phyloP scores from a whole-genome alignment of 2,113 vertebrate species.

The Microtus montanus region DNA sequence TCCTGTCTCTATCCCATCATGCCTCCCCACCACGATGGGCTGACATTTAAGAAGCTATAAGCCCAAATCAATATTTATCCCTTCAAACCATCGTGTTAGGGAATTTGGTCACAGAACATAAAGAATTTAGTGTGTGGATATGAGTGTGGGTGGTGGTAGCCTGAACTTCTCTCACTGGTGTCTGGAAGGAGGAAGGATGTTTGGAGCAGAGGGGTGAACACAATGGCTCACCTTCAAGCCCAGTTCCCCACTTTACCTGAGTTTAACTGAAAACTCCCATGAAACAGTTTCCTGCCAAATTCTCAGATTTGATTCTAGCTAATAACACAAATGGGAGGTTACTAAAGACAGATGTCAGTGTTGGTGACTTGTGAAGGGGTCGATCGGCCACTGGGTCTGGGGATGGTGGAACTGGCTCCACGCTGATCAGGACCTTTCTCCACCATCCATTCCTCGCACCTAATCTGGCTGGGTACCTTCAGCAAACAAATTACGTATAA shows the following conservation, averaged over 20 bases:
- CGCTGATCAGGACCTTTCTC: neutral
- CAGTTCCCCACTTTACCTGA: constrained; percentile 71
- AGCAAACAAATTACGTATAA: rapidly evolving
- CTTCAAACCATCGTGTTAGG: neutral
- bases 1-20: neutral
- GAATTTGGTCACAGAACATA: neutral
- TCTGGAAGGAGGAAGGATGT: neutral
- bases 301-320: constrained; percentile 70
- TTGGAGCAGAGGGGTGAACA: neutral
- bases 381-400: rapidly evolving
- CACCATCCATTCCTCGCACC: too few species aligned
- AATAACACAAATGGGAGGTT: constrained; percentile 24
- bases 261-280: constrained; percentile 67
- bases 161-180: neutral
- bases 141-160: rapidly evolving
- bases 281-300: constrained; percentile 72
- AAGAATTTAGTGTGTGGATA: neutral
- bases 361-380: rapidly evolving
- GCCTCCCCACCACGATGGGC: too few species aligned
- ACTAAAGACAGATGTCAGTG: neutral
- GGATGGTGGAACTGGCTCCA: neutral
- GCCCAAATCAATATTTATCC: neutral
- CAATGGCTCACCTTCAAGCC: constrained; percentile 63
- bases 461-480: neutral
- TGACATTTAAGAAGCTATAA: neutral